Base-by-base conservation (phyloP, 2,888 invertebrate species). In the Neelides folsomi region DNA sequence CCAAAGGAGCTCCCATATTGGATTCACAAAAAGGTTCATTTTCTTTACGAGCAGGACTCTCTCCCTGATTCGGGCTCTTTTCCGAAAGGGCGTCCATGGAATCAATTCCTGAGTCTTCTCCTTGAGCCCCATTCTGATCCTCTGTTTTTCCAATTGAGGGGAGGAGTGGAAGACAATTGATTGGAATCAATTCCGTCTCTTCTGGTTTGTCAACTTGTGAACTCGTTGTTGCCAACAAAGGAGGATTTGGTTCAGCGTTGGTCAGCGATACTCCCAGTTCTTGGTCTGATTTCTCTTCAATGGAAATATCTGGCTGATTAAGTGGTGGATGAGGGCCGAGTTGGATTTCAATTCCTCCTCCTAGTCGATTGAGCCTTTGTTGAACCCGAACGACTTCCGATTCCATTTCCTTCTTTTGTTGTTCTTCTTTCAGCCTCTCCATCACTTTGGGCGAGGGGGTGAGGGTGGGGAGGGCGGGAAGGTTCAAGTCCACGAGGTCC, bases 1-100 rank as follows among this genome's bases (percentile, higher is more conserved):
- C 12, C 16, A 18, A 19, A 37, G 16, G 13, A 27, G 27, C 27
- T 27, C 27, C 27, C 27, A 27, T 7, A 7, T 27, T 27, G 27
- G 27, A 53, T 53, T 56, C 56, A 56, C 56, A 56, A 51, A 58
- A 58, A 40, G 42, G 49, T 51, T 68, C 68, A 45, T 68, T 68
- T 47, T 70, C 70, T 57, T 70, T 69, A 44, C 70, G 65, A 56
- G 67, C 65, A 37, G 70, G 70, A 78, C 86, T 70, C 79, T 86
- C 73, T 74, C 85, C 83, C 69, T 87, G 87, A 70, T 86, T 86
- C n/a, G 85, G 85, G 58, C 83, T 86, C 69, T 89, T 89, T 69
- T 90, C 89, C 16, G 88, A 88, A n/a, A 88, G 71, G 2, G 89
- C 88, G 69, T 90, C 89, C 89, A 89, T 88, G 37, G 87, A 87